Conservation (phyloP, 2,113 vertebrate species). For the Catagonus wagneri region DNA sequence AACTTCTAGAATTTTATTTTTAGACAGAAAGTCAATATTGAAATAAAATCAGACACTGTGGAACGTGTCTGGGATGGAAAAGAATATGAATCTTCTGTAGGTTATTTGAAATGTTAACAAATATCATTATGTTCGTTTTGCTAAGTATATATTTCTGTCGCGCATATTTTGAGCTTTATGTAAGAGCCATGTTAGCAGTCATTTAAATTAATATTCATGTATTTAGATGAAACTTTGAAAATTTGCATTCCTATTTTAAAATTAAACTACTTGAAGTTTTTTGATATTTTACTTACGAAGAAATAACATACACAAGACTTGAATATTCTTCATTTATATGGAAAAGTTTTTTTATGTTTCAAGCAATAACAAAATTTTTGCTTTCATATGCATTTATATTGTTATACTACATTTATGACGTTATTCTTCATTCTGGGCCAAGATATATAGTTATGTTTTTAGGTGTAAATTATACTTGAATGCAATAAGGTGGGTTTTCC, state of each 20-base stretch:
- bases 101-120: not conserved
- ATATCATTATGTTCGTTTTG: not conserved
- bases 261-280: not conserved
- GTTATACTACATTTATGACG: not conserved
- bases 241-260: not conserved
- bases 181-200: not conserved
- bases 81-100: not conserved
- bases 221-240: not conserved
- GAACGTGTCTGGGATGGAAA: not conserved
- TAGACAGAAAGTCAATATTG: not conserved
- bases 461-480: not conserved
- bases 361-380: not conserved
- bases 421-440: not conserved
- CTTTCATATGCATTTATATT: not conserved
- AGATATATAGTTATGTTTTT: not conserved
- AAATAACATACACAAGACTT: not conserved
- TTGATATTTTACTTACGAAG: not conserved
- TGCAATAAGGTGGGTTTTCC: not conserved
- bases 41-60: not conserved
- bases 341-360: not conserved
- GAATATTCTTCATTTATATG: not conserved
- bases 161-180: not conserved
- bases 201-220: not conserved
- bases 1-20: slow-evolving; percentile 35
- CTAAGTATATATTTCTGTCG: not conserved